These are phyloP conservation scores for Argyrosomus japonicus DNA, from an alignment of 2,113 vertebrate species.

Conservation along the genomic window DNA sequence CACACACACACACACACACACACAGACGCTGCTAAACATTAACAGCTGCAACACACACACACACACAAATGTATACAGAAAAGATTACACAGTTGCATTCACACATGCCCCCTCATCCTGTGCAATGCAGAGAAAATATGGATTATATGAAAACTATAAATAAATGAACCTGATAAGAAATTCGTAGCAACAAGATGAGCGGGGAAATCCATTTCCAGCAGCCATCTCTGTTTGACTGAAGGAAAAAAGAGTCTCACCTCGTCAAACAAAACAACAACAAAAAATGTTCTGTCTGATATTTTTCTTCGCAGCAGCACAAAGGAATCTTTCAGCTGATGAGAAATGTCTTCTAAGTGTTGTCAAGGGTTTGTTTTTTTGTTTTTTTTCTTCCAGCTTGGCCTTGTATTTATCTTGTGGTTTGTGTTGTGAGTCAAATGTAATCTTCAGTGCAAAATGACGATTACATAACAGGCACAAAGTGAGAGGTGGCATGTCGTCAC, in stretches of 20 bases:
- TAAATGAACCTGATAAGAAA: neutral
- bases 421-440: slow-evolving; percentile 4
- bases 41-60: neutral
- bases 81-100: neutral
- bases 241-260: neutral
- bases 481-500: neutral
- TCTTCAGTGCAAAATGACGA: neutral
- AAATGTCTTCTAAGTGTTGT: neutral
- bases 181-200: neutral
- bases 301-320: neutral
- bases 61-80: neutral
- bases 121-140: neutral
- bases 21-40: neutral
- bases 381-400: neutral
- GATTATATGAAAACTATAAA: neutral
- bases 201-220: neutral
- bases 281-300: no score
- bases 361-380: neutral
- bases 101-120: neutral
- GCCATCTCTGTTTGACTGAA: neutral
- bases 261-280: no score
- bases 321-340: neutral
- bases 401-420: slow-evolving; percentile 4
- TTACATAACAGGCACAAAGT: slow-evolving; percentile 1
- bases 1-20: neutral